Base-by-base conservation (phyloP, 92 coral and sea anemone species). In the Epizoanthus ramosus region DNA sequence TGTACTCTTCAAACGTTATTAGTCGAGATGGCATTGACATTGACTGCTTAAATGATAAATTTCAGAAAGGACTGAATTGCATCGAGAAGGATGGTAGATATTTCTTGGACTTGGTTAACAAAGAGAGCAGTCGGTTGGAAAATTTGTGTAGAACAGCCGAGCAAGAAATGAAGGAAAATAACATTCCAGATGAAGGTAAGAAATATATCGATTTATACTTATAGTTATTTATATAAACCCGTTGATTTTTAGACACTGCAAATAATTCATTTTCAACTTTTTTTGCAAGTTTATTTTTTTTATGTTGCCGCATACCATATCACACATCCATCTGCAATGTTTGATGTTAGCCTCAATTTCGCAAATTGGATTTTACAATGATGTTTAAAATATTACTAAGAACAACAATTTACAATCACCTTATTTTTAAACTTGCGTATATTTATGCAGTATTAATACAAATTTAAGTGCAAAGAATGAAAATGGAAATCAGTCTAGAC, bases 101-200 rank as follows among this genome's bases (percentile, higher is more conserved):
- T 85, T 93, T 93, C 80, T 87, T 93, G 47, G 93, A 91, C 68
- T 66, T 93, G 17, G 72, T 93, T 80, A 92, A 89, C 58, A 91
- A 80, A 84, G 98, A 91, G 63, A 90, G 93, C 70, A 94, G 88
- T 80, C 91, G 95, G 65, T 79, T 93, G 57, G 80, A 87, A 58
- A 89, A 85, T 61, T 86, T 89, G 52, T 91, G 98, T 43, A 89
- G 79, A 67, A 81, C 72, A 22, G 59, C 90, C 10, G 98, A 93
- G 31, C 89, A 91, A 83, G 98, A 92, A 83, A 91, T 93, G 93
- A 75, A 73, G 41, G 90, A 85, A 31, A 92, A 90, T 71, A 80
- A 92, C 37, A 87, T 93, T 39, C 89, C 94, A 45, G 98, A 93
- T 25, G 98, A 93, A 80, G 93, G 98, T 93, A 82, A 80, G 87